phyloP scores from a whole-genome alignment of 2,797 vertebrate genomes.

The Semaprochilodus insignis region DNA sequence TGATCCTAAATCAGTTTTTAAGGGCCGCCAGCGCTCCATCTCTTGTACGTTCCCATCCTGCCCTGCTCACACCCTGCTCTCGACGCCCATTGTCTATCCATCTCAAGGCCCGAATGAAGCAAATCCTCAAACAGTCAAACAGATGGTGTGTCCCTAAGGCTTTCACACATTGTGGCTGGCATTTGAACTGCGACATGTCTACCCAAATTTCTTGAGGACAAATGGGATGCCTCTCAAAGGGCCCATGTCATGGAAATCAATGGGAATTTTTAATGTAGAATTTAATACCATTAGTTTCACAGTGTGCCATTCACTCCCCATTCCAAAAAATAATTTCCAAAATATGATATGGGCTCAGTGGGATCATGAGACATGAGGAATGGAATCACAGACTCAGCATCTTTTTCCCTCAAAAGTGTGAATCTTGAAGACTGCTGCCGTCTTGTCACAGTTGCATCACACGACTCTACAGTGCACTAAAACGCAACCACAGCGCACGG shows the following conservation, averaged over 20 bases:
- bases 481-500: not conserved
- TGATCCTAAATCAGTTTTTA: conserved; percentile 39
- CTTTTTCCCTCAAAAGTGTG: not conserved
- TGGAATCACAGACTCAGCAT: not conserved
- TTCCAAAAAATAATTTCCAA: too few relatives aligned
- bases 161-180: not conserved
- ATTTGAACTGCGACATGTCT: not conserved
- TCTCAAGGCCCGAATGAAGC: conserved; percentile 14
- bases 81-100: conserved; percentile 4
- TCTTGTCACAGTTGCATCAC: not conserved
- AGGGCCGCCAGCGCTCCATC: not conserved
- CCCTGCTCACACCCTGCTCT: conserved; percentile 44
- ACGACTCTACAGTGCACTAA: not conserved
- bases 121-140: not conserved
- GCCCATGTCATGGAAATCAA: too few relatives aligned
- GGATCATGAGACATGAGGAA: too few relatives aligned
- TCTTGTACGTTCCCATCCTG: conserved; percentile 23
- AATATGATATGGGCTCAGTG: too few relatives aligned
- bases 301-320: too few relatives aligned
- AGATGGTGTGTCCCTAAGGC: not conserved
- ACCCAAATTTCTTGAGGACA: not conserved
- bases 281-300: too few relatives aligned
- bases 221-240: not conserved
- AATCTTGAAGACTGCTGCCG: too few relatives aligned
- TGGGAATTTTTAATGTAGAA: too few relatives aligned